phyloP scores from a whole-genome alignment of 2,113 vertebrate genomes.

The Embiotoca jacksoni region DNA sequence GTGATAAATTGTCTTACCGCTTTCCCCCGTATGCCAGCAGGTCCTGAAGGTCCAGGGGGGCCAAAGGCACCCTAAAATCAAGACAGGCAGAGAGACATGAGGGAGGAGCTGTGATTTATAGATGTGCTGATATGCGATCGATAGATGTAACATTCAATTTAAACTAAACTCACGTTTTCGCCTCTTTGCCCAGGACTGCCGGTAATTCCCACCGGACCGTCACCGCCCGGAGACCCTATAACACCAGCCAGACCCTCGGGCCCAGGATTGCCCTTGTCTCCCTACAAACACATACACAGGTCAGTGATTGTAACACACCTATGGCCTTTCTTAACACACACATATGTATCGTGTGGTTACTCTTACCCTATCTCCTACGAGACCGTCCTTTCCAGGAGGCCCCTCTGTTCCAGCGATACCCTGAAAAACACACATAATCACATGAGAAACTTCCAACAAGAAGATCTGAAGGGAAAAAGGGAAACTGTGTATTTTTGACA shows the following conservation, averaged over 20 bases:
- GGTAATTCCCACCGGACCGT: slow-evolving; percentile 91
- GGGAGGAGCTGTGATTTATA: neutral
- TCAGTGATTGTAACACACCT: neutral
- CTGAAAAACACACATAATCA: slow-evolving; percentile 76
- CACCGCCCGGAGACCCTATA: slow-evolving; percentile 89
- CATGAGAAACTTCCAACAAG: neutral
- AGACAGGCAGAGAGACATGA: neutral
- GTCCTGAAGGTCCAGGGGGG: slow-evolving; percentile 83
- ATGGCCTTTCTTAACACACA: neutral
- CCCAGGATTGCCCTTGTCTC: slow-evolving; percentile 92
- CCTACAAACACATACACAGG: slow-evolving; percentile 79
- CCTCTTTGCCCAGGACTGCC: slow-evolving; percentile 92
- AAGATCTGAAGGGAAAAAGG: neutral
- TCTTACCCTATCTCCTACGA: slow-evolving; percentile 91
- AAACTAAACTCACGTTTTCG: slow-evolving; percentile 84
- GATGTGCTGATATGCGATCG: neutral
- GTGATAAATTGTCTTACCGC: slow-evolving; percentile 80
- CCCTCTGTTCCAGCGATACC: slow-evolving; percentile 93
- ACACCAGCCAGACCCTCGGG: slow-evolving; percentile 91
- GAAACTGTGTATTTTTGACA: neutral
- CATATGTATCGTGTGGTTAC: neutral
- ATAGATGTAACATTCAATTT: neutral
- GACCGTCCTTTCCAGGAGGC: slow-evolving; percentile 91
- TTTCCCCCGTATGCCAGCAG: slow-evolving; percentile 90
- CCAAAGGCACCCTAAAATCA: slow-evolving; percentile 89